Evolutionary conservation across 2,797 vertebrate species (phyloP), one percentile per base, ranked within the genome.

Genomic region (Orestias chungarensis): DNA sequence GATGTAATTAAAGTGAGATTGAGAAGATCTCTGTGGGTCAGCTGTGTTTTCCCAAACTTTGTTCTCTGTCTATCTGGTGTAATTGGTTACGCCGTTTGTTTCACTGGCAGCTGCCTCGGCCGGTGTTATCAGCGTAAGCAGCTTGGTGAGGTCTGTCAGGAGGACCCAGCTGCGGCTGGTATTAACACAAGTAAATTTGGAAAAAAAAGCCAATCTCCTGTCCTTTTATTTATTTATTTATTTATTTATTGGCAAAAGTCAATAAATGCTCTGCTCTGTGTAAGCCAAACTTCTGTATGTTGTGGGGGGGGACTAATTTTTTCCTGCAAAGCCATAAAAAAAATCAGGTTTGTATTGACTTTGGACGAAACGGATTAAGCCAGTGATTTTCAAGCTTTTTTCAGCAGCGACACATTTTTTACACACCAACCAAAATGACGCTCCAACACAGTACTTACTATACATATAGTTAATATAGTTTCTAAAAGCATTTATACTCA

Each of bases 1-100:
- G 82, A 82, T 86, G 85, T 90, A 87, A 93, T 92, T 90, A 91
- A 77, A 14, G 85, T 71, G 69, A 82, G 84, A 86, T 77, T 84
- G 81, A 73, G 70, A 75, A 71, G 75, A 71, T 87, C 82, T 79
- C 84, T 20, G 71, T 20, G 71, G 83, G 82, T 86, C 85, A 85
- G 84, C 75, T 70, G 72, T 82, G 86, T 83, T 88, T 81, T 76
- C 71, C 79, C 75, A 64, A 86, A 79, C n/a, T 29, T 71, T 79
- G n/a, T 76, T 68, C 77, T 87, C 84, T 47, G 68, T 85, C 78
- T 69, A 15, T 73, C 54, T 73, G 57, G 76, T 89, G 82, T 89
- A 90, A 92, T 90, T 89, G 84, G 82, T 68, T 74, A 38, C 82
- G 81, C 66, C 81, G 71, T 85, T 76, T 74, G 80, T 84, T 81